These are phyloP conservation scores for Monochamus alternatus DNA, from an alignment of 2,888 invertebrate species.

Conservation along the genomic window DNA sequence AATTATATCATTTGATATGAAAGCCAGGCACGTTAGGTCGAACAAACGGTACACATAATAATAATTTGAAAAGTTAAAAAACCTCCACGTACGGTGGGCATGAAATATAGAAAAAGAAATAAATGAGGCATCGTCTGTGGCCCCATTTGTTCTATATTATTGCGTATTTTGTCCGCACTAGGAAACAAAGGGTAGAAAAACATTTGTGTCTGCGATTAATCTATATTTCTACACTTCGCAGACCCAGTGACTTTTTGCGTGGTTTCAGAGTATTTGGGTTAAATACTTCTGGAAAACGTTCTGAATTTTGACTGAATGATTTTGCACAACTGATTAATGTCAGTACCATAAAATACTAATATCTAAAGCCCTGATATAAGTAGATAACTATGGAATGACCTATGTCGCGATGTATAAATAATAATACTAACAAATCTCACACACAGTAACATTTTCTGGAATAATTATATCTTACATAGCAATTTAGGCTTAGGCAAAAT, in stretches of 20 bases:
- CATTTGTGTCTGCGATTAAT: conserved; percentile 8
- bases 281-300: neutral
- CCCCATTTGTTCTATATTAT: conserved; percentile 43
- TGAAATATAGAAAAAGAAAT: conserved; percentile 42
- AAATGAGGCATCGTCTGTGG: conserved; percentile 42
- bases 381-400: too few relatives aligned
- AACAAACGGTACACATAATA: conserved; percentile 22
- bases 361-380: too few relatives aligned
- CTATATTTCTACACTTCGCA: neutral
- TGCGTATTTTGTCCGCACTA: conserved; percentile 27
- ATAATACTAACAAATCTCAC: too few relatives aligned
- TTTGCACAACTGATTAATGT: too few relatives aligned
- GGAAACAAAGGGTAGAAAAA: conserved; percentile 25
- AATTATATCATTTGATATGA: conserved; percentile 22
- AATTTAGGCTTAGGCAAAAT: too few relatives aligned
- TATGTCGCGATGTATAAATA: too few relatives aligned
- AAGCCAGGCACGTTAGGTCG: conserved; percentile 20
- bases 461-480: too few relatives aligned
- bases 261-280: neutral
- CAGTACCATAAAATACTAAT: too few relatives aligned
- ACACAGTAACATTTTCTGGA: too few relatives aligned
- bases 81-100: conserved; percentile 37
- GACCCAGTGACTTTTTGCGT: neutral
- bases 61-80: conserved; percentile 42
- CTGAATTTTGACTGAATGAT: too few relatives aligned